A percentile compares a stretch with the other conserved stretches of the same genome.
Evolutionary conservation across 1,140 invertebrate genomes (phyloP).

Genomic region (Dryas iulia): DNA sequence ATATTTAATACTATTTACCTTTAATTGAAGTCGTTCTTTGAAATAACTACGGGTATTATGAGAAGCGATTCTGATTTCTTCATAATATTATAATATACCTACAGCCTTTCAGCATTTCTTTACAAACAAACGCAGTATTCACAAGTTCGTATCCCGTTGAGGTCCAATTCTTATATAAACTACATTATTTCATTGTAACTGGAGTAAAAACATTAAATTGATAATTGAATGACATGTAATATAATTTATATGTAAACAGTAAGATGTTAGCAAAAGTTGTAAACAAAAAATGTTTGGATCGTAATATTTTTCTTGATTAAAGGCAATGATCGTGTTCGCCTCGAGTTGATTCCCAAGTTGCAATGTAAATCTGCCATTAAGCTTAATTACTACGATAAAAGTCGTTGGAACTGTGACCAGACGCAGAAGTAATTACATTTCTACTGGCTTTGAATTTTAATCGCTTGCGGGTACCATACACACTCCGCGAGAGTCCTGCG

Average conservation of each 20-base stretch:
- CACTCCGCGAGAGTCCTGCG: conserved; percentile 5
- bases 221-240: too few species aligned
- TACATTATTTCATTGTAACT: too few species aligned
- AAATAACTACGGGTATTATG: not conserved
- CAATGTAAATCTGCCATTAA: conserved; percentile 52
- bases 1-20: conserved; percentile 24
- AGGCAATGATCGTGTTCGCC: conserved; percentile 19
- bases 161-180: too few species aligned
- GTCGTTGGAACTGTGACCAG: conserved; percentile 64
- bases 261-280: too few species aligned
- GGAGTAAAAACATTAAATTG: too few species aligned
- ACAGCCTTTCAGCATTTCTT: not conserved
- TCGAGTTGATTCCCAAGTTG: conserved; percentile 29
- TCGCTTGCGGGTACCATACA: conserved; percentile 41
- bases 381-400: conserved; percentile 74
- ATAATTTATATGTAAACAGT: too few species aligned
- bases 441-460: conserved; percentile 75
- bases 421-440: conserved; percentile 73
- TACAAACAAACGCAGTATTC: not conserved
- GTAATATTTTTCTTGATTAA: conserved; percentile 12
- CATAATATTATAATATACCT: not conserved
- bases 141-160: not conserved
- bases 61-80: not conserved
- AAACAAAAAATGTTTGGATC: not conserved
- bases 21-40: conserved; percentile 9